Percentiles rank a stretch among this genome's conserved stretches.
These are phyloP conservation scores for Lysiphlebus fabarum DNA, from an alignment of 1,140 invertebrate genomes.

Conservation along the genomic window DNA sequence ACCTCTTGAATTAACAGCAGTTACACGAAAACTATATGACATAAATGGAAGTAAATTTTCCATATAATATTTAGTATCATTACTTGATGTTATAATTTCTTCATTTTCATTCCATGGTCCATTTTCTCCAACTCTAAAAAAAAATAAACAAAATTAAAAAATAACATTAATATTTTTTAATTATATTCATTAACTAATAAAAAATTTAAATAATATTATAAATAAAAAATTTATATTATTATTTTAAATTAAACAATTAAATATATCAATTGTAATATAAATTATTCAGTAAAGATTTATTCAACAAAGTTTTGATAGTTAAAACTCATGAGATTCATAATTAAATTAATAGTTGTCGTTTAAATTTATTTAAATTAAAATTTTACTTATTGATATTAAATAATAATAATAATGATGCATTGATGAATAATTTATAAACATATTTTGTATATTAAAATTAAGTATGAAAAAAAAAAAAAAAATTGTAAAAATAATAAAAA, in stretches of 20 bases:
- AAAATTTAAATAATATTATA: background rate
- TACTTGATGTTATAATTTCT: constrained; percentile 64
- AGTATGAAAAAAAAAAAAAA: background rate
- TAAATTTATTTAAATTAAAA: constrained; percentile 16
- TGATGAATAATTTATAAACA: background rate
- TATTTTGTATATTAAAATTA: background rate
- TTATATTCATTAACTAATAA: too few relatives aligned
- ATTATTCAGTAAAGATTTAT: constrained; percentile 36
- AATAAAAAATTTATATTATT: too few relatives aligned
- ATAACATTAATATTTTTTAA: background rate
- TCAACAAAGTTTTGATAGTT: constrained; percentile 32
- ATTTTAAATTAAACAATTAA: background rate
- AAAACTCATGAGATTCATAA: constrained; percentile 18
- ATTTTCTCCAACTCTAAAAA: constrained; percentile 62
- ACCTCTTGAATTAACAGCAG: constrained; percentile 70
- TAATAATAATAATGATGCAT: background rate
- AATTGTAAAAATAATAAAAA: background rate
- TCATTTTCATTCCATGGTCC: constrained; percentile 64
- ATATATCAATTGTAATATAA: constrained; percentile 33
- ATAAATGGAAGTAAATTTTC: constrained; percentile 67
- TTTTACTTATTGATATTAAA: background rate
- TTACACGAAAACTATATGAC: constrained; percentile 72
- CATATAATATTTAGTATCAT: constrained; percentile 65
- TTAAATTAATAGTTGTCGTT: constrained; percentile 37
- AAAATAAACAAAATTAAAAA: constrained; percentile 3